Percentiles rank a stretch among this genome's conserved stretches.
Conservation (phyloP, 2,113 vertebrate genomes). For the Paralichthys olivaceus region DNA sequence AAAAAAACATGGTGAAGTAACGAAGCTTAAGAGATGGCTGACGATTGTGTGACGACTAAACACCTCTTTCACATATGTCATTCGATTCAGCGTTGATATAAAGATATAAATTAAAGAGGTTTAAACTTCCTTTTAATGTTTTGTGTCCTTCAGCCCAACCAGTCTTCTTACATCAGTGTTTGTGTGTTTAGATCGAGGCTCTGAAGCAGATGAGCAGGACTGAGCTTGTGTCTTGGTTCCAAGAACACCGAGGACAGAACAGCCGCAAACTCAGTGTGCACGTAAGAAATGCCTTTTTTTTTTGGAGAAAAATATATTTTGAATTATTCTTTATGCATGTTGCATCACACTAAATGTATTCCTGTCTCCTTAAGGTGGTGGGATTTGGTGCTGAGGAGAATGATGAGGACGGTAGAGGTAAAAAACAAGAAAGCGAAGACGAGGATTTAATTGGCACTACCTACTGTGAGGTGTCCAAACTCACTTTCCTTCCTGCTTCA, state of each 20-base stretch:
- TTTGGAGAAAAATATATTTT: not conserved
- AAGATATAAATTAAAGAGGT: not conserved
- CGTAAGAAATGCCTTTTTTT: slow-evolving; percentile 78
- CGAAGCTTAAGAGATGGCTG: not conserved
- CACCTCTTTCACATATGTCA: not conserved
- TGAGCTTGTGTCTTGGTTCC: slow-evolving; percentile 90
- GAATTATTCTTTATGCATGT: not conserved
- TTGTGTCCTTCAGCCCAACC: not conserved
- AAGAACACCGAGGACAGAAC: slow-evolving; percentile 83
- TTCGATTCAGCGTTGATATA: not conserved
- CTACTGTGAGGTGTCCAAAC: slow-evolving; percentile 87
- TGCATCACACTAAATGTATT: not conserved
- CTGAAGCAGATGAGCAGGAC: slow-evolving; percentile 89
- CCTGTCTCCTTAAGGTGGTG: slow-evolving; percentile 84
- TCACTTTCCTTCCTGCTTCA: slow-evolving; percentile 87
- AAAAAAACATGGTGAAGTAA: not conserved
- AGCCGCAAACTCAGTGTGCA: slow-evolving; percentile 93
- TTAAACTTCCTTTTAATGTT: not conserved
- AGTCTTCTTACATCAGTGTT: not conserved
- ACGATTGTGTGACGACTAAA: not conserved
- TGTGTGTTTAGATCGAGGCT: slow-evolving; percentile 86
- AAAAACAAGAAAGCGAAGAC: slow-evolving; percentile 77
- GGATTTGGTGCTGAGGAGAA: slow-evolving; percentile 83
- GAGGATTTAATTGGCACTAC: slow-evolving; percentile 83
- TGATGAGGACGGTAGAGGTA: slow-evolving; percentile 58